phyloP scores from a whole-genome alignment of 2,888 invertebrate genomes.

The Pristionchus fissidentatus region DNA sequence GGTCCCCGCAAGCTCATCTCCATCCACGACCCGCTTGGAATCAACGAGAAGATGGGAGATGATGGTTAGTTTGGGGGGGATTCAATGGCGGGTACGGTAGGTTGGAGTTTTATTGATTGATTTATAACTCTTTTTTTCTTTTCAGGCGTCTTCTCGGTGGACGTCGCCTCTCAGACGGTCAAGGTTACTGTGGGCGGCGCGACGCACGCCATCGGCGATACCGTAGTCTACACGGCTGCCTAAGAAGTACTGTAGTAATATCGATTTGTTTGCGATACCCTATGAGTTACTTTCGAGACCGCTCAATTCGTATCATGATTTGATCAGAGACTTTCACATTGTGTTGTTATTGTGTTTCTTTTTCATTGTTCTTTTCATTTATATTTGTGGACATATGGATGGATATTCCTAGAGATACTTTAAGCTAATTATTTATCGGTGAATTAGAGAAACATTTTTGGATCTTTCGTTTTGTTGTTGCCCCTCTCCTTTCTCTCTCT shows the following conservation, averaged over 20 bases:
- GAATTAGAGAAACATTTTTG: too few relatives aligned
- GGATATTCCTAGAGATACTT: neutral
- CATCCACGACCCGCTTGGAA: conserved; percentile 52
- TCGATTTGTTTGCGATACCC: neutral
- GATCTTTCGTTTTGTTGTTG: too few relatives aligned
- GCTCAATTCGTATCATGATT: neutral
- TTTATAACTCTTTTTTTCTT: neutral
- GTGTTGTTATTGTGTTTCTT: neutral
- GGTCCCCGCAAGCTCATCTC: conserved; percentile 59
- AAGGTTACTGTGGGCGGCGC: conserved; percentile 50
- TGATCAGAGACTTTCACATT: neutral
- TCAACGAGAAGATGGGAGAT: conserved; percentile 53
- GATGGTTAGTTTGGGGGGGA: conserved; percentile 47
- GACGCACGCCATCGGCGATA: conserved; percentile 53
- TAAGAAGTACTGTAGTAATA: conserved; percentile 43
- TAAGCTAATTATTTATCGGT: conserved; percentile 16
- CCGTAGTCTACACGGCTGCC: conserved; percentile 60
- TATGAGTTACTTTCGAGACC: neutral
- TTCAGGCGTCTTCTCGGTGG: conserved; percentile 52
- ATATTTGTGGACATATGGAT: too few relatives aligned
- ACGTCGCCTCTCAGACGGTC: conserved; percentile 50
- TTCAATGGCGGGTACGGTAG: neutral
- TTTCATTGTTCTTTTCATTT: neutral
- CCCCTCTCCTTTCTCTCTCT: too few relatives aligned
- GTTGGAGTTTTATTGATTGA: neutral